These are phyloP conservation scores for Argynnis bischoffii DNA, from an alignment of 2,888 invertebrate species.

Conservation along the genomic window DNA sequence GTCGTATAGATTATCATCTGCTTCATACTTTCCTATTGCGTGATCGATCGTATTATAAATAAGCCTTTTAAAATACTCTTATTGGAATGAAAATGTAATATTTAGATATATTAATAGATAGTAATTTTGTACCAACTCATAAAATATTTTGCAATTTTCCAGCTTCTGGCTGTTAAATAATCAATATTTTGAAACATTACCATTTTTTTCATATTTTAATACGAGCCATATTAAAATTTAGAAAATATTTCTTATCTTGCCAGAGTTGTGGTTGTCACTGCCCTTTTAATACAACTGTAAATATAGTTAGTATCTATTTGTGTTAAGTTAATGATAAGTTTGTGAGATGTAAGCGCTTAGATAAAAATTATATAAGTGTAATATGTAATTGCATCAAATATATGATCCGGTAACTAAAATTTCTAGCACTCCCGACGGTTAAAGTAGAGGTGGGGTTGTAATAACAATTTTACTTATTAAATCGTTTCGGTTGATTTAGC, in stretches of 20 bases:
- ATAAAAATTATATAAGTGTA: slow-evolving; percentile 2
- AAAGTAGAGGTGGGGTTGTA: no score
- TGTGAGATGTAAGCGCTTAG: slow-evolving; percentile 32
- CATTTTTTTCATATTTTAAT: slow-evolving; percentile 65
- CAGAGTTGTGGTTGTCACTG: slow-evolving; percentile 79
- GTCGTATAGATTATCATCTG: slow-evolving; percentile 23
- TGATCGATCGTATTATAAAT: slow-evolving; percentile 50
- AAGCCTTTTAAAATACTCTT: slow-evolving; percentile 54
- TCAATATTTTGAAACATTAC: slow-evolving; percentile 45
- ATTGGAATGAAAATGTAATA: slow-evolving; percentile 24
- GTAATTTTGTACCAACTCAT: slow-evolving; percentile 22
- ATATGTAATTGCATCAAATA: no score
- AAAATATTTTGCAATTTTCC: slow-evolving; percentile 12
- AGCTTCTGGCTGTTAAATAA: slow-evolving; percentile 23
- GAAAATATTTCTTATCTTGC: slow-evolving; percentile 79
- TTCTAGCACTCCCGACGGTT: no score
- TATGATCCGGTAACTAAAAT: no score
- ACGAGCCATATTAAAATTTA: slow-evolving; percentile 81
- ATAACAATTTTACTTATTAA: slow-evolving; percentile 4
- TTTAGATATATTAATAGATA: slow-evolving; percentile 24
- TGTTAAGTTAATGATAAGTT: slow-evolving; percentile 41
- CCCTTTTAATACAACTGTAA: slow-evolving; percentile 72
- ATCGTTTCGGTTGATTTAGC: slow-evolving; percentile 41
- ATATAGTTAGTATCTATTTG: slow-evolving; percentile 53
- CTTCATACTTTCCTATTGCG: slow-evolving; percentile 56